Evolutionary conservation across 2,888 invertebrate genomes (phyloP).

Genomic region (Hypomecis atomaria): DNA sequence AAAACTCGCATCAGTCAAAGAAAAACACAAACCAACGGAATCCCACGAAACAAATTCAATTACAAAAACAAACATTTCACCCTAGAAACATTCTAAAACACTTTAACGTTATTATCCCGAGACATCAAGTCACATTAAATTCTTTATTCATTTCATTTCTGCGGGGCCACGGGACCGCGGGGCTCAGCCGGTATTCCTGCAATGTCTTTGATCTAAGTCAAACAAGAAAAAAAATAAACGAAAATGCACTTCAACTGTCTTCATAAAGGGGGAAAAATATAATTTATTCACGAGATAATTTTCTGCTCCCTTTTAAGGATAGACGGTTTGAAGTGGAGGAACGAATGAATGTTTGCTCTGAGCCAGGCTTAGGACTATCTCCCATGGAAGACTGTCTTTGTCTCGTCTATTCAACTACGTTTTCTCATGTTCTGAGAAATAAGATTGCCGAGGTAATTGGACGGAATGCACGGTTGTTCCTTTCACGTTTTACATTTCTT

Average conservation of each 20-base stretch:
- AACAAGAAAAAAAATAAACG: conserved; percentile 76
- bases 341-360: conserved; percentile 75
- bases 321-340: conserved; percentile 71
- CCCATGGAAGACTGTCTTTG: conserved; percentile 50
- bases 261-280: conserved; percentile 82
- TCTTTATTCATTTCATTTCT: conserved; percentile 80
- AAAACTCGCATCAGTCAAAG: conserved; percentile 20
- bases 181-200: conserved; percentile 71
- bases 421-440: conserved; percentile 40
- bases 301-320: conserved; percentile 77
- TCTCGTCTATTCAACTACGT: conserved; percentile 49
- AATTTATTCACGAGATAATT: conserved; percentile 85
- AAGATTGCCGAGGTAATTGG: conserved; percentile 35
- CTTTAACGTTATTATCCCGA: conserved; percentile 76
- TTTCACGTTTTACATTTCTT: conserved; percentile 24
- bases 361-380: conserved; percentile 52
- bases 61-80: conserved; percentile 73
- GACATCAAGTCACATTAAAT: conserved; percentile 82
- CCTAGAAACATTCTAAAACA: conserved; percentile 70
- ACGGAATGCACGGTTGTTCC: conserved; percentile 22
- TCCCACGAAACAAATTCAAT: conserved; percentile 68
- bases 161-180: conserved; percentile 65
- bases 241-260: conserved; percentile 83
- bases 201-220: conserved; percentile 79
- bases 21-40: conserved; percentile 53